Base-by-base conservation (phyloP, 2,113 vertebrate species). In the Labeo catla region DNA sequence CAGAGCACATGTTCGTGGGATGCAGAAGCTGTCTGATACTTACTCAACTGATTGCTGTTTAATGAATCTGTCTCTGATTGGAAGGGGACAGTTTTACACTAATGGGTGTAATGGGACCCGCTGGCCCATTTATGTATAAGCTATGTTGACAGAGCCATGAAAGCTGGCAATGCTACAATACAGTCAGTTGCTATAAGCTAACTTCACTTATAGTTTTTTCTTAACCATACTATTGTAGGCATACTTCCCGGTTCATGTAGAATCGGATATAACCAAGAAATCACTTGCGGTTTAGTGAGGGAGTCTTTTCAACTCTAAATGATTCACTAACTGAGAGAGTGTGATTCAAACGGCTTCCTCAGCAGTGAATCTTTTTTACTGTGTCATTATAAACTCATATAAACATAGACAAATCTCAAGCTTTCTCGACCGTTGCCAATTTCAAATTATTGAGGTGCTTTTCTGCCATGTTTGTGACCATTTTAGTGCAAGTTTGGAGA, bases 1-100 rank as follows among this genome's bases (percentile, higher is more conserved):
- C 66, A 68, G 79, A 81, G 45, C 79, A 81, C 59, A 68, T 66
- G 79, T 8, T 83, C 34, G 1, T 83, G 23, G 28, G 81, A 39
- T 50, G 80, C 13, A 68, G 63, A 68, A 82, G 23, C 80, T 23
- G 21, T 70, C 12, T 50, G 28, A 52, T 68, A 36, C 23, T 49
- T 50, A 68, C 45, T 83, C 28, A 72, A 39, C 63, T 83, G 47
- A 70, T 49, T 70, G 47, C 23, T 19, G n/a, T 72, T 72, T 83
- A 72, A 81, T 66, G 15, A 50, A 50, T 66, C 28, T 12, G 61
- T 66, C 79, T 68, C n/a, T 6, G 12, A 81, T 81, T 23, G 45
- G n/a, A 81, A 65, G 59, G 57, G 79, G 49, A 39, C 50, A 79
- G 39, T 47, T 65, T 47, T 61, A 23, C n/a, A 16, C 43, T 81